A percentile compares a stretch with the other conserved stretches of the same genome.
Evolutionary conservation across 2,797 vertebrate genomes (phyloP).

Genomic region (Chromobotia macracanthus): DNA sequence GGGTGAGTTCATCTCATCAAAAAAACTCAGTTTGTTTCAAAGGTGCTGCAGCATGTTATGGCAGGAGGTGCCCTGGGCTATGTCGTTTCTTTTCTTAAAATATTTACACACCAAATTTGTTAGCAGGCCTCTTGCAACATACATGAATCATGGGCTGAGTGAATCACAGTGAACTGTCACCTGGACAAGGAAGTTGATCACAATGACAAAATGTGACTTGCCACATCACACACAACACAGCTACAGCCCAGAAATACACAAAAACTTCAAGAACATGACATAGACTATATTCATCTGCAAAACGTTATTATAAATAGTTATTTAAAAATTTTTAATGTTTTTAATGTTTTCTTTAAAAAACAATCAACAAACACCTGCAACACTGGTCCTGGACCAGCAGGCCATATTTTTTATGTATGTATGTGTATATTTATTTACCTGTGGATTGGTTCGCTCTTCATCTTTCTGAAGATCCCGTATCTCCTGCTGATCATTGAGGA

Average conservation of each 20-base stretch:
- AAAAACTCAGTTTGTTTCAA: conserved; percentile 51
- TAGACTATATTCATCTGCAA: neutral
- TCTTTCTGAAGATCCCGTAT: conserved; percentile 75
- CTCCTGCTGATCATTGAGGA: conserved; percentile 76
- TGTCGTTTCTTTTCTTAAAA: conserved; percentile 34
- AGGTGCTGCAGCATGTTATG: conserved; percentile 51
- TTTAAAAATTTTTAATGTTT: neutral
- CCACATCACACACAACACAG: neutral
- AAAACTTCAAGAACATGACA: neutral
- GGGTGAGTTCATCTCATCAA: conserved; percentile 42
- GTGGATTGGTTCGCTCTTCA: conserved; percentile 71
- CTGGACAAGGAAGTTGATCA: neutral
- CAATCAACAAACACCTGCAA: neutral
- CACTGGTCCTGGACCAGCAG: neutral
- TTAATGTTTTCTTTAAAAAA: neutral
- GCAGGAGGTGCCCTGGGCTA: conserved; percentile 55
- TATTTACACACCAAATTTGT: conserved; percentile 6
- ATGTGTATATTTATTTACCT: conserved; percentile 72
- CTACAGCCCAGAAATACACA: neutral
- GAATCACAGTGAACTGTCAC: conserved; percentile 15
- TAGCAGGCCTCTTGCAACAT: conserved; percentile 15
- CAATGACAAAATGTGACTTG: neutral
- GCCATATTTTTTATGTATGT: too few species aligned
- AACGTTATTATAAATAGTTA: neutral
- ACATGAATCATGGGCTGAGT: neutral